These are phyloP conservation scores for Seriola dumerili DNA, from an alignment of 2,113 vertebrate species.

Conservation along the genomic window DNA sequence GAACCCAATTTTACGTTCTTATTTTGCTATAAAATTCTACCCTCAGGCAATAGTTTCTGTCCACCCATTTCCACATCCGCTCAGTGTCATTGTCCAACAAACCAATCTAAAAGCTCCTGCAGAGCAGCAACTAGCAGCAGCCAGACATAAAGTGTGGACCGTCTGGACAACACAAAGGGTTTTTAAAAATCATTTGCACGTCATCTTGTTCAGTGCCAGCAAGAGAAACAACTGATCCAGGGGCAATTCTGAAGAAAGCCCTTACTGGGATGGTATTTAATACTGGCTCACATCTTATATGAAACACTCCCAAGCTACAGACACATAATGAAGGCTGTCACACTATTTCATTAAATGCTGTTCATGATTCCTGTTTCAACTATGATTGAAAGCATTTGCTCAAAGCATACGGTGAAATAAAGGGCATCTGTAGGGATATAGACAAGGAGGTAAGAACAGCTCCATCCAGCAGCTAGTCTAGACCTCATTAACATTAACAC, in stretches of 20 bases:
- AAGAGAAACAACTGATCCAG: background rate
- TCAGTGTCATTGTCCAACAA: background rate
- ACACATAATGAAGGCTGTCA: background rate
- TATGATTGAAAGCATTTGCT: background rate
- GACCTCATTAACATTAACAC: conserved; percentile 16
- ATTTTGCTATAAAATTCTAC: background rate
- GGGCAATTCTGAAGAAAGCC: conserved; percentile 6
- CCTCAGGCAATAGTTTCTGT: background rate
- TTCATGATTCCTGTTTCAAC: background rate
- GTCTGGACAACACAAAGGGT: background rate
- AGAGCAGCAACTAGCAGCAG: background rate
- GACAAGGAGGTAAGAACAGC: background rate
- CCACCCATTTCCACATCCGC: conserved; percentile 7
- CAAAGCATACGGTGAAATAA: background rate
- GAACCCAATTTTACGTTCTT: background rate
- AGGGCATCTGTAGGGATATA: background rate
- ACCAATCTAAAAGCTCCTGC: conserved; percentile 17
- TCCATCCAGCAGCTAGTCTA: background rate
- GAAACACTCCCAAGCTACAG: background rate
- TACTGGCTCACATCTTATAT: background rate
- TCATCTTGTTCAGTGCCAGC: background rate
- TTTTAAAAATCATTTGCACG: background rate
- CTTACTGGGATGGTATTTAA: conserved; percentile 3
- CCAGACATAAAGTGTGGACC: background rate
- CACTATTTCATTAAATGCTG: background rate